Conservation (phyloP, 2,888 invertebrate genomes). For the Drosophila neutralis region DNA sequence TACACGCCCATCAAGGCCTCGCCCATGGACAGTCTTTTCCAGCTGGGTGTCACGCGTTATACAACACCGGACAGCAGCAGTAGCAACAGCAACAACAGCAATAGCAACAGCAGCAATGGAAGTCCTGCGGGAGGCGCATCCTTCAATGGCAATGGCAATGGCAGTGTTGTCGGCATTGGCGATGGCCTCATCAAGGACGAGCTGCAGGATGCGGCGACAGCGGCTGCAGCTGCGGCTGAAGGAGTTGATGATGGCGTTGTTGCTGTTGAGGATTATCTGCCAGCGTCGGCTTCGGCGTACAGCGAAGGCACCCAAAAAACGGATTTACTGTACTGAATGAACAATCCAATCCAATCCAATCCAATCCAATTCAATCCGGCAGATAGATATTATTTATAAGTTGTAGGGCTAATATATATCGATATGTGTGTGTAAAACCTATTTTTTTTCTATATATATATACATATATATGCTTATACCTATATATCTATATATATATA, state of each 20-base stretch:
- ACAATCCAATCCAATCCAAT: background rate
- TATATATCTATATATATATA: slow-evolving; percentile 32
- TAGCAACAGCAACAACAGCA: slow-evolving; percentile 33
- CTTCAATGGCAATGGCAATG: slow-evolving; percentile 58
- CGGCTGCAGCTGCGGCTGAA: slow-evolving; percentile 26
- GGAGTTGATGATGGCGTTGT: background rate
- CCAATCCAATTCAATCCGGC: background rate
- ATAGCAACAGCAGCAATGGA: slow-evolving; percentile 46
- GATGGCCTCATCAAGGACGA: slow-evolving; percentile 60
- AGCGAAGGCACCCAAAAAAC: slow-evolving; percentile 85
- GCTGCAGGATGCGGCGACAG: slow-evolving; percentile 17
- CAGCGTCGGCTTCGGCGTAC: slow-evolving; percentile 68
- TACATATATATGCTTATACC: slow-evolving; percentile 20
- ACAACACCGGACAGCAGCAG: slow-evolving; percentile 55
- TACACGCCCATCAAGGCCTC: slow-evolving; percentile 93
- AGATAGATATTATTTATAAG: slow-evolving; percentile 65
- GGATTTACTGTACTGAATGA: slow-evolving; percentile 83
- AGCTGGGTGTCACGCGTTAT: slow-evolving; percentile 90
- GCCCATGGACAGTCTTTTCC: slow-evolving; percentile 88
- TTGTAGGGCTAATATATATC: slow-evolving; percentile 39
- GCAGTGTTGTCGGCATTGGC: slow-evolving; percentile 63
- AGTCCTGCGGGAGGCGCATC: slow-evolving; percentile 39
- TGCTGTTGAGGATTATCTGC: slow-evolving; percentile 52
- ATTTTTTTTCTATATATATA: slow-evolving; percentile 37
- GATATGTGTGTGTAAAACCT: slow-evolving; percentile 27